phyloP scores from a whole-genome alignment of 2,797 vertebrate genomes.

The Amniataba percoides region DNA sequence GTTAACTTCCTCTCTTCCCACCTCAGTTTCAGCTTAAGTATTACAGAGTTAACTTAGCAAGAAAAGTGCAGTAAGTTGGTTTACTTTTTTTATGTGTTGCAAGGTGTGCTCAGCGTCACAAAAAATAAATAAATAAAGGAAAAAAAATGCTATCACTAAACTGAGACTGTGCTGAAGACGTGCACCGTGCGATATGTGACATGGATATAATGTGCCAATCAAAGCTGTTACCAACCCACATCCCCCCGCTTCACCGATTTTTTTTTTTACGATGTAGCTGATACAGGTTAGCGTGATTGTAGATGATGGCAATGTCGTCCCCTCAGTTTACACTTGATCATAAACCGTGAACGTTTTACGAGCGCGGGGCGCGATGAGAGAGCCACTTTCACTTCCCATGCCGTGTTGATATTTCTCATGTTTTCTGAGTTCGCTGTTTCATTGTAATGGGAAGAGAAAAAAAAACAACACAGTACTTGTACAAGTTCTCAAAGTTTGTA shows the following conservation, averaged over 20 bases:
- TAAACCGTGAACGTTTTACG: conserved; percentile 56
- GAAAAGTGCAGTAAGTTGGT: conserved; percentile 54
- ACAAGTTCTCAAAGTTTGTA: conserved; percentile 86
- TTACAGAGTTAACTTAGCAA: conserved; percentile 32
- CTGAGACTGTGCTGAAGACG: conserved; percentile 55
- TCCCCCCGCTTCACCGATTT: conserved; percentile 57
- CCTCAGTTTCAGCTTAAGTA: conserved; percentile 51
- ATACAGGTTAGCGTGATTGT: conserved; percentile 75
- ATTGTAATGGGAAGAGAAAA: conserved; percentile 82
- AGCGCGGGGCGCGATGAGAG: conserved; percentile 62
- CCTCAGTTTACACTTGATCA: conserved; percentile 69
- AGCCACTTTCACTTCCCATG: conserved; percentile 69
- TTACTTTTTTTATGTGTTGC: conserved; percentile 56
- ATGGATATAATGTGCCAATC: conserved; percentile 76
- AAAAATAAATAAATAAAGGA: neutral
- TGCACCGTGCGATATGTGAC: conserved; percentile 69
- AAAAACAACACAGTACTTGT: conserved; percentile 82
- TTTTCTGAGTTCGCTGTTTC: conserved; percentile 88
- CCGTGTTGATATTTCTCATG: conserved; percentile 76
- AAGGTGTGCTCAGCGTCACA: conserved; percentile 50
- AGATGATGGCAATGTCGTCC: conserved; percentile 69
- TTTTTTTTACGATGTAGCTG: conserved; percentile 68
- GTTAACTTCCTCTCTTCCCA: conserved; percentile 47
- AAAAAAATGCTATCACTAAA: conserved; percentile 6
- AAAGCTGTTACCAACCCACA: conserved; percentile 63